Evolutionary conservation across 2,113 vertebrate species (phyloP).

Genomic region (Tragelaphus strepsiceros): DNA sequence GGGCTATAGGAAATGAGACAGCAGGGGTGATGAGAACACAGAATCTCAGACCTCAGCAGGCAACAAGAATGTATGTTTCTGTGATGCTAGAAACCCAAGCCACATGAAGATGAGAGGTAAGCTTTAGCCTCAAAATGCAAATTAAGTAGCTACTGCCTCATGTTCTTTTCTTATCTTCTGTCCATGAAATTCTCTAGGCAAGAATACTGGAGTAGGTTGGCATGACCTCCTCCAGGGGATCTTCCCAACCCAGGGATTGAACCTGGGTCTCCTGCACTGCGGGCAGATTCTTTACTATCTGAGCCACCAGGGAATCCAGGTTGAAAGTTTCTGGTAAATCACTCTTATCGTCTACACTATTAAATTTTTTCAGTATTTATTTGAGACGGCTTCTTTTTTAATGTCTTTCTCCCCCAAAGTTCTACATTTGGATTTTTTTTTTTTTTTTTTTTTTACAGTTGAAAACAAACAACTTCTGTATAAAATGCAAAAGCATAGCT

Average conservation of each 20-base stretch:
- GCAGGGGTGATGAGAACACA: not conserved
- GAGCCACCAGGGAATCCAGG: not conserved
- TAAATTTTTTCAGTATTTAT: conserved; percentile 6
- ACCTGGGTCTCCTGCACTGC: not conserved
- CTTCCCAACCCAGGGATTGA: not conserved
- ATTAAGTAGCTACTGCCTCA: not conserved
- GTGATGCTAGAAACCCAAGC: not conserved
- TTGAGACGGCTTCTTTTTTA: conserved; percentile 52
- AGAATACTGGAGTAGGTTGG: not conserved
- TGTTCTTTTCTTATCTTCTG: not conserved
- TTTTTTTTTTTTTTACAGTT: not conserved
- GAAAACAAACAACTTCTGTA: conserved; percentile 45
- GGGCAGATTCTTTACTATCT: not conserved
- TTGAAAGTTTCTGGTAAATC: not conserved
- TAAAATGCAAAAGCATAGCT: conserved; percentile 15
- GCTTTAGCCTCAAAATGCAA: conserved; percentile 32
- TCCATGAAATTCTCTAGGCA: not conserved
- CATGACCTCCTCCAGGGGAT: not conserved
- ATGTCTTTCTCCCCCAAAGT: conserved; percentile 45
- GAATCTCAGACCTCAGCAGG: not conserved
- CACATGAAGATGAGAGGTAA: conserved; percentile 36
- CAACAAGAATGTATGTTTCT: not conserved
- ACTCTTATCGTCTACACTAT: not conserved
- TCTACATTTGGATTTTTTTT: conserved; percentile 36
- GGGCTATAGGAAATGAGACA: not conserved